phyloP scores from a whole-genome alignment of 2,113 vertebrate species.

The Struthio camelus region DNA sequence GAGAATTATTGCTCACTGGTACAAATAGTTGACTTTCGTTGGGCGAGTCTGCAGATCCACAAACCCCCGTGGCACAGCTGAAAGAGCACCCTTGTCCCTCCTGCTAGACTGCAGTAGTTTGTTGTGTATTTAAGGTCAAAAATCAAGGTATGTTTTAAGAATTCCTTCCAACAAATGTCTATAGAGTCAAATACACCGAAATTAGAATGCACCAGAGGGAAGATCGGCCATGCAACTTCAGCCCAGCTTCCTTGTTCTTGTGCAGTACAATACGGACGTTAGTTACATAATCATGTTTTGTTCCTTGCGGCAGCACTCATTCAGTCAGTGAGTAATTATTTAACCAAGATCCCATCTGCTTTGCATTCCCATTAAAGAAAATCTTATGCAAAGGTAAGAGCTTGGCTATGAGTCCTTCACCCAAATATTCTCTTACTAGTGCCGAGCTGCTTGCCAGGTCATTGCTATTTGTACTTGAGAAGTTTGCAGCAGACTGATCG shows the following conservation, averaged over 20 bases:
- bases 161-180: background rate
- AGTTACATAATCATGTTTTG: background rate
- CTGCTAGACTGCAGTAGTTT: background rate
- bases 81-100: background rate
- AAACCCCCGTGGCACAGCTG: background rate
- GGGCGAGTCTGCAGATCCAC: background rate
- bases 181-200: background rate
- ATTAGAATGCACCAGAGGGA: background rate
- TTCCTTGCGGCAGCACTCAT: background rate
- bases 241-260: background rate
- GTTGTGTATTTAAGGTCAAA: background rate
- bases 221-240: background rate
- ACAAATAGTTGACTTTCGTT: background rate
- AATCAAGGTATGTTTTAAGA: background rate
- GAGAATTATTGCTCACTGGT: background rate
- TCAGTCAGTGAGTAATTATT: background rate
- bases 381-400: background rate
- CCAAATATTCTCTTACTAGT: background rate
- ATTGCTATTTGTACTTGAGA: background rate
- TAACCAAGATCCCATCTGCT: background rate
- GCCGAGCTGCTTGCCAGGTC: background rate
- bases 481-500: background rate
- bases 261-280: rapidly evolving
- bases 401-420: background rate
- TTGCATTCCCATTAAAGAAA: conserved; percentile 4